These are phyloP conservation scores for Diplazon laetatorius DNA, from an alignment of 2,888 invertebrate species.

Conservation along the genomic window DNA sequence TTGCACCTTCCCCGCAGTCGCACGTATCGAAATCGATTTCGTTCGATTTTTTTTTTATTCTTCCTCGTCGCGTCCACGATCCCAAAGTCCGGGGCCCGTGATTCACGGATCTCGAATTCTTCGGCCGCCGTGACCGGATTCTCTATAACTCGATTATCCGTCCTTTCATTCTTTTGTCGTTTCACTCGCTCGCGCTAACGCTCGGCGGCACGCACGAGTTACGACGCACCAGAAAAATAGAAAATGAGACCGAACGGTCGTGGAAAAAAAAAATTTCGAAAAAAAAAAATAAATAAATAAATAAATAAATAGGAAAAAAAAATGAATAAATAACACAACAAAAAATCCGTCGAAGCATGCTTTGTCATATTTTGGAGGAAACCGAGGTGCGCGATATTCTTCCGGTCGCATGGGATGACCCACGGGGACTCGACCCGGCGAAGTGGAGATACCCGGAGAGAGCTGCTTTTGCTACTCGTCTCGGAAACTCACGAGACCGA, in stretches of 20 bases:
- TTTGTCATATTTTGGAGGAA: conserved; percentile 71
- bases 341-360: conserved; percentile 46
- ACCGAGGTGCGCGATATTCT: conserved; percentile 8
- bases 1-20: conserved; percentile 46
- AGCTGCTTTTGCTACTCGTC: not conserved
- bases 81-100: not conserved
- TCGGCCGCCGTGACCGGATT: conserved; percentile 2
- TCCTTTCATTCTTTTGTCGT: conserved; percentile 21
- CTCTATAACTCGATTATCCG: conserved; percentile 22
- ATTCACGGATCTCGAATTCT: conserved; percentile 6
- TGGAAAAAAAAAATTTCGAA: too few relatives aligned
- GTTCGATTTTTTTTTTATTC: conserved; percentile 71
- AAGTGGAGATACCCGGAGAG: conserved; percentile 5
- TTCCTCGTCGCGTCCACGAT: too few relatives aligned
- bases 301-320: too few relatives aligned
- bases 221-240: not conserved
- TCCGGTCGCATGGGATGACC: conserved; percentile 17
- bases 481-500: conserved; percentile 23
- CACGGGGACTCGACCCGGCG: conserved; percentile 13
- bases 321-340: too few relatives aligned
- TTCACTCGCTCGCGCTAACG: not conserved
- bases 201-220: not conserved
- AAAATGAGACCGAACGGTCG: not conserved
- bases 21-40: conserved; percentile 69
- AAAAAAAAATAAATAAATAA: too few relatives aligned